These are phyloP conservation scores for Drosophila truncata DNA, from an alignment of 1,140 invertebrate species.

Conservation along the genomic window DNA sequence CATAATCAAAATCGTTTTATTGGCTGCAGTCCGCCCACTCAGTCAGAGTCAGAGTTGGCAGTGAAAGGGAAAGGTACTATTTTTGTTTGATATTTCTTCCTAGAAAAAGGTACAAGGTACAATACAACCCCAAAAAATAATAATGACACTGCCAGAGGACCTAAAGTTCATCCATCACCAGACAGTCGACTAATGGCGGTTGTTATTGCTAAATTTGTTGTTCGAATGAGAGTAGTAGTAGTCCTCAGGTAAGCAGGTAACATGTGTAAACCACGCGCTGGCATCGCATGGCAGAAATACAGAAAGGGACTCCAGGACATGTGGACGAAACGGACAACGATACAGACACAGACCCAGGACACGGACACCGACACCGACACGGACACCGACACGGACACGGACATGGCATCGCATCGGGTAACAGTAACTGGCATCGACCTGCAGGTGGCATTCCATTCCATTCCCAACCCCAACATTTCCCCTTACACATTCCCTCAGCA, in stretches of 20 bases:
- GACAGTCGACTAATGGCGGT: constrained; percentile 69
- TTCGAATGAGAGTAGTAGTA: constrained; percentile 11
- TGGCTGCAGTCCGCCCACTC: constrained; percentile 34
- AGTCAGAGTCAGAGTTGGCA: constrained; percentile 2
- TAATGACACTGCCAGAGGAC: constrained; percentile 1
- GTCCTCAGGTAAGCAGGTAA: constrained; percentile 45
- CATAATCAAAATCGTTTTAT: constrained; percentile 79
- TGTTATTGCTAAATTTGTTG: constrained; percentile 43
- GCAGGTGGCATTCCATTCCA: neutral
- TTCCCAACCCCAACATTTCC: neutral
- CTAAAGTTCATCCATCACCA: neutral
- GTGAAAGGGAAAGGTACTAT: neutral
- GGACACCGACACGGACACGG: constrained; percentile 28
- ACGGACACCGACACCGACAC: constrained; percentile 16
- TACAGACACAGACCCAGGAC: too few relatives aligned
- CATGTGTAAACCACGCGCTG: constrained; percentile 75
- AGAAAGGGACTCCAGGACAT: constrained; percentile 6
- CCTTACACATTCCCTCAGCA: neutral
- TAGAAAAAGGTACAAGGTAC: neutral
- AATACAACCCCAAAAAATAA: neutral
- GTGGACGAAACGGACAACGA: too few relatives aligned
- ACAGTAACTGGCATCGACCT: constrained; percentile 40
- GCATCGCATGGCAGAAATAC: constrained; percentile 66
- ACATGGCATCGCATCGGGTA: constrained; percentile 35
- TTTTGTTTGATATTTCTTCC: too few relatives aligned